Evolutionary conservation across 2,797 vertebrate species (phyloP), one percentile per base, ranked within the genome.

Genomic region (Atherinosoma microstoma): DNA sequence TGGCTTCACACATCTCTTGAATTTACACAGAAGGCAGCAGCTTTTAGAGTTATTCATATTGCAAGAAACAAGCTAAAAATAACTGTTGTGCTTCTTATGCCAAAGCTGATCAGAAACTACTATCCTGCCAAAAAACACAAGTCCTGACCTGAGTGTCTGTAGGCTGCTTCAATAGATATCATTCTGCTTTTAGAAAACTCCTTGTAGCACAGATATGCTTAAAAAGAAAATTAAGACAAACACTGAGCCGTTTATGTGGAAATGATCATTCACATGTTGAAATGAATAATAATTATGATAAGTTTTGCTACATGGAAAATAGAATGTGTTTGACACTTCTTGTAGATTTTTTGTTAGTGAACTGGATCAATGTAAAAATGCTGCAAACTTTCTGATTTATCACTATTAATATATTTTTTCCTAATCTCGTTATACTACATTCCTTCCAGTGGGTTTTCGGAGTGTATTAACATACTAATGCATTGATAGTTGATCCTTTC

Each of bases 31-130:
- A 84, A 63, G 27, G 70, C 75, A 78, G 75, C 75, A 68, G 67
- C 78, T 78, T 72, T 84, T 64, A 35, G 68, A 76, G 77, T 81
- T 91, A 85, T 90, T 92, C 73, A 76, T 85, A 87, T 78, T 78
- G 62, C 3, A 61, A 68, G 68, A 80, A 76, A 69, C 56, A 62
- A 58, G 27, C 77, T 87, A 86, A 88, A 90, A 90, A 90, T 87
- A 90, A 74, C 79, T 32, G 27, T 6, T 58, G 57, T 70, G 38
- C 80, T 64, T 73, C 47, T 80, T 63, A 47, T 75, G 75, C 74
- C 82, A 72, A 61, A 62, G 61, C 70, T 88, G 70, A 88, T 79
- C 72, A 82, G 59, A 78, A 73, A 76, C 64, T 49, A 57, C 61
- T 18, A 65, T 79, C 59, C 79, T 71, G 63, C 13, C 54, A 61